Evolutionary conservation across 53 echinoderm and acorn worm species (phyloP).

Genomic region (Glandiceps talaboti): DNA sequence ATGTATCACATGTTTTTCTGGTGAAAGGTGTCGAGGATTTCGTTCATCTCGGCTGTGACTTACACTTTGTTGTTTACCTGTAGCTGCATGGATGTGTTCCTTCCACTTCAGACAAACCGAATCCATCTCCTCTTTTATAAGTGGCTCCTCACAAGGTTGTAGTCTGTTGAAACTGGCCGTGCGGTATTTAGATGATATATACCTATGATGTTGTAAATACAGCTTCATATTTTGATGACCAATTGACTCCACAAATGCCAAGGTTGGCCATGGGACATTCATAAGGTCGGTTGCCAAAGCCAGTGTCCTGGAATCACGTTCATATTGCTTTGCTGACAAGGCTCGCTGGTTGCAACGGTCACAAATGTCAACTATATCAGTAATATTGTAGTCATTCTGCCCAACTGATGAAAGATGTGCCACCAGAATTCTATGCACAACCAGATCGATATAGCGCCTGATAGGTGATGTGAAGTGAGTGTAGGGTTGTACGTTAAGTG

Average conservation of each 20-base stretch:
- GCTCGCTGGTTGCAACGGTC: background rate
- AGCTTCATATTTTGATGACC: no score
- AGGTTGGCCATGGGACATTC: background rate
- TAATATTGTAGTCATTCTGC: background rate
- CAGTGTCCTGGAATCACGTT: background rate
- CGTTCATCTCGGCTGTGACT: background rate
- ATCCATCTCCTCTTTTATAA: background rate
- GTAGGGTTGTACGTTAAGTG: conserved; percentile 11
- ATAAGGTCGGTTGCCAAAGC: background rate
- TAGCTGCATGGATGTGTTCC: conserved; percentile 16
- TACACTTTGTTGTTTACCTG: conserved; percentile 1
- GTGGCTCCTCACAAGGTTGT: background rate
- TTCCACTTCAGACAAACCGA: conserved; percentile 9
- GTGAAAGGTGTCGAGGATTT: background rate
- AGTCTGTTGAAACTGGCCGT: background rate
- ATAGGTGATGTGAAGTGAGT: background rate
- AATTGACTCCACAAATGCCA: background rate
- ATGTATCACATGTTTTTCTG: conserved; percentile 12
- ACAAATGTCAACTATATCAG: background rate
- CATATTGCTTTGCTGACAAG: background rate
- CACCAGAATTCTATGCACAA: background rate
- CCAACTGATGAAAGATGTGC: background rate
- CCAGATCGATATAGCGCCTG: background rate
- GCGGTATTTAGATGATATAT: background rate
- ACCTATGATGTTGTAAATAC: background rate